These are phyloP conservation scores for Chondrosia reniformis DNA, from an alignment of 37 sponge, comb jelly and placozoan species.

Conservation along the genomic window DNA sequence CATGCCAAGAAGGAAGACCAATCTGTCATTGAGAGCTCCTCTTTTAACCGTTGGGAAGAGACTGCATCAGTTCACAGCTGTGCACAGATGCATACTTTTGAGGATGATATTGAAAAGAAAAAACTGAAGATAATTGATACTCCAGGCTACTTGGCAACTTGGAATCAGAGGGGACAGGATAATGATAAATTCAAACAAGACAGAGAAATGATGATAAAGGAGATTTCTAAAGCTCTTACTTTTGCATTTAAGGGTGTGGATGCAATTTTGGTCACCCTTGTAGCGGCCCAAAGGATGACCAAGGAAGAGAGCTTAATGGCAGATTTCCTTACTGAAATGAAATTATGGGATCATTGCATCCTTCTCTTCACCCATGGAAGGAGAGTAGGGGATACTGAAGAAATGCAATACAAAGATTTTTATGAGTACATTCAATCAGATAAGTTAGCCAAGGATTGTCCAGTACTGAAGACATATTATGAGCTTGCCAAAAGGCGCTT, in stretches of 20 bases:
- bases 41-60: not conserved
- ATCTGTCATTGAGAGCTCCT: not conserved
- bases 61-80: not conserved
- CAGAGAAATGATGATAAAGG: not conserved
- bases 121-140: not conserved
- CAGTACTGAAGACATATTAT: not conserved
- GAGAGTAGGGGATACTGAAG: not conserved
- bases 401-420: not conserved
- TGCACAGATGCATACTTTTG: not conserved
- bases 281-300: not conserved
- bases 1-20: not conserved
- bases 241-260: not conserved
- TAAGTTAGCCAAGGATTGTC: not conserved
- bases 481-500: not conserved
- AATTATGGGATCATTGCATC: slow-evolving; percentile 4
- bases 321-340: not conserved
- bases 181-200: not conserved
- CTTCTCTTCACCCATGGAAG: slow-evolving; percentile 16
- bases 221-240: not conserved
- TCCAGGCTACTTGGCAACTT: slow-evolving; percentile 18
- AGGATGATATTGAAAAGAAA: not conserved
- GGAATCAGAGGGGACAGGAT: not conserved
- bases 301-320: not conserved
- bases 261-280: not conserved
- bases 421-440: not conserved